Evolutionary conservation across 2,888 invertebrate species (phyloP).

Genomic region (Ennomos quercinarius): DNA sequence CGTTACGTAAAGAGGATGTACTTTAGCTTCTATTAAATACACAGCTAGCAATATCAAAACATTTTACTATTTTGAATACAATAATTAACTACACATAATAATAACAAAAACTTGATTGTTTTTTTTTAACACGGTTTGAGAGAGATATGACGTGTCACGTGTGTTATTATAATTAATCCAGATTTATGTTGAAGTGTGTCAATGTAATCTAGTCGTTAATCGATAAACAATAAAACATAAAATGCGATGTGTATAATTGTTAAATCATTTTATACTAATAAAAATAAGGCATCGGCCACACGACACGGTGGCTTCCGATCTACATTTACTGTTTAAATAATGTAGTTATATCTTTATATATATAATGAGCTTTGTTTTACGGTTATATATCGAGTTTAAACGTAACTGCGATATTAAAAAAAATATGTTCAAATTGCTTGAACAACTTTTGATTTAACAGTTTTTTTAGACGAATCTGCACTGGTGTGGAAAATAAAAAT

Average conservation of each 20-base stretch:
- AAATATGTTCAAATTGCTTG: conserved; percentile 36
- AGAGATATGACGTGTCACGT: too few species aligned
- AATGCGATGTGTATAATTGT: too few species aligned
- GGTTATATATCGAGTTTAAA: conserved; percentile 25
- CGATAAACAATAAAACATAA: conserved; percentile 6
- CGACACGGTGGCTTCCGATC: conserved; percentile 47
- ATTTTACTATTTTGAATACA: too few species aligned
- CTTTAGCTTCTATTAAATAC: too few species aligned
- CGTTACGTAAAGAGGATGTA: too few species aligned
- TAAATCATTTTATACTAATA: too few species aligned
- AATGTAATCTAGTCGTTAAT: conserved; percentile 18
- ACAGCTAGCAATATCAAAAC: too few species aligned
- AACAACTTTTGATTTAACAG: conserved; percentile 2
- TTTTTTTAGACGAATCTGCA: background rate
- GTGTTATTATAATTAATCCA: too few species aligned
- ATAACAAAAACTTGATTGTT: too few species aligned
- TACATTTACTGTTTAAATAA: conserved; percentile 65
- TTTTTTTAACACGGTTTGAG: too few species aligned
- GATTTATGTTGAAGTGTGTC: background rate
- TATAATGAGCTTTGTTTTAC: conserved; percentile 81
- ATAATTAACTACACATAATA: too few species aligned
- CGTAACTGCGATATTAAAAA: conserved; percentile 37
- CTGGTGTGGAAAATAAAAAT: background rate
- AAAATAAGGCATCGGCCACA: conserved; percentile 36
- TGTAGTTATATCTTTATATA: conserved; percentile 77